Evolutionary conservation across 2,113 vertebrate species (phyloP).

Genomic region (Elaphurus davidianus): DNA sequence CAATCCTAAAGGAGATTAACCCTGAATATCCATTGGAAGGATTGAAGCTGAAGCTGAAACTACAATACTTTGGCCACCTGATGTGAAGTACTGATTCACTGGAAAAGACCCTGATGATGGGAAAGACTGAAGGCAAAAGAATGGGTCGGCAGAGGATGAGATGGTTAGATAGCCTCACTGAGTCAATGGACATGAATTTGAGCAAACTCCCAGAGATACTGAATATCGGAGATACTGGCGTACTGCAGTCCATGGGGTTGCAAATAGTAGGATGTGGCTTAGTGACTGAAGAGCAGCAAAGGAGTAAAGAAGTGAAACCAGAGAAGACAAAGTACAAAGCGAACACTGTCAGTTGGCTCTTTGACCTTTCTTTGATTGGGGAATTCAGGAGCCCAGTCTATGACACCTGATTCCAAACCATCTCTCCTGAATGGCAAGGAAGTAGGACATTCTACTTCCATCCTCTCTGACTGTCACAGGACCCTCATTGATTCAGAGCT

Average conservation of each 20-base stretch:
- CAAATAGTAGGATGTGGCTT: not conserved
- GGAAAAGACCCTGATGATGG: not conserved
- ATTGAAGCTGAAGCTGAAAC: not conserved
- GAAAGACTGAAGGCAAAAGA: not conserved
- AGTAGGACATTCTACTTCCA: not conserved
- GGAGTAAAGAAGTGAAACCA: not conserved
- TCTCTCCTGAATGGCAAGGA: not conserved
- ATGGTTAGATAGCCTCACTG: not conserved
- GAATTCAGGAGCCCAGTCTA: not conserved
- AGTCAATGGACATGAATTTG: not conserved
- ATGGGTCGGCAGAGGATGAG: rapidly evolving
- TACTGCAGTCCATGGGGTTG: not conserved
- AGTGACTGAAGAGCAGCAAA: not conserved
- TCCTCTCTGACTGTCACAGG: not conserved
- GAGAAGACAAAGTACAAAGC: not conserved
- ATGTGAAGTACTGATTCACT: not conserved
- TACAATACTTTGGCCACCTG: not conserved
- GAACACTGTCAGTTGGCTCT: not conserved
- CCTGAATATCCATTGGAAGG: not conserved
- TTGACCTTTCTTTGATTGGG: not conserved
- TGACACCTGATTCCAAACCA: not conserved
- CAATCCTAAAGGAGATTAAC: not conserved
- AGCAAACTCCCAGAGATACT: not conserved
- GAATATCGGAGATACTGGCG: not conserved
- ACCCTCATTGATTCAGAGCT: not conserved